Evolutionary conservation across 2,888 invertebrate species (phyloP).

Genomic region (Aelia acuminata): DNA sequence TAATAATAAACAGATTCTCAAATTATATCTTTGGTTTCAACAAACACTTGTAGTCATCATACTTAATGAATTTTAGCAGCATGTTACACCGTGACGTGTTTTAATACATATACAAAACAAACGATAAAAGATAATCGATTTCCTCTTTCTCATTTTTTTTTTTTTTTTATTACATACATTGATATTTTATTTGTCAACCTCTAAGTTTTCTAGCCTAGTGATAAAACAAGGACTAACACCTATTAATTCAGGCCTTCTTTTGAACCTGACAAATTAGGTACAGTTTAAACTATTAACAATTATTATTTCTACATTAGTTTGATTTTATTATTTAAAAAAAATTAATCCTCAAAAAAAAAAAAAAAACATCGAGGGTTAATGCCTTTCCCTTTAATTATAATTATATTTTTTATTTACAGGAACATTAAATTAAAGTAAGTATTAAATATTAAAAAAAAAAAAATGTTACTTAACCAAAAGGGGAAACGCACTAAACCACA

Average conservation of each 20-base stretch:
- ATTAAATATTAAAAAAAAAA: background rate
- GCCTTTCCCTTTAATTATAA: background rate
- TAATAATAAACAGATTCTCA: constrained; percentile 50
- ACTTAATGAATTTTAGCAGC: background rate
- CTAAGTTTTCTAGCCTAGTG: constrained; percentile 32
- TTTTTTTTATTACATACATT: constrained; percentile 17
- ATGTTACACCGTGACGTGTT: background rate
- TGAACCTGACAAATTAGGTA: constrained; percentile 36
- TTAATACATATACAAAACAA: background rate
- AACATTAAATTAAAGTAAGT: background rate
- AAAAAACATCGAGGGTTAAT: background rate
- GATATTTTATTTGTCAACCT: constrained; percentile 14
- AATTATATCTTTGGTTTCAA: constrained; percentile 38
- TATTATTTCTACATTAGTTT: constrained; percentile 26
- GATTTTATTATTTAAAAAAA: constrained; percentile 1
- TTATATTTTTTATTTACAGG: background rate
- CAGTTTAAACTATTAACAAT: constrained; percentile 28
- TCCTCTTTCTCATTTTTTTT: background rate
- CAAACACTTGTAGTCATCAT: background rate
- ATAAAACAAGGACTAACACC: constrained; percentile 41
- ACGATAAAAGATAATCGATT: background rate
- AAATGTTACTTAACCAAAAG: background rate
- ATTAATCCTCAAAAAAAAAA: background rate
- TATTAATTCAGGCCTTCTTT: constrained; percentile 5
- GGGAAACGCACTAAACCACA: background rate